Evolutionary conservation across 1,140 invertebrate genomes (phyloP).

Genomic region (Pseudomyrmex flavicornis): DNA sequence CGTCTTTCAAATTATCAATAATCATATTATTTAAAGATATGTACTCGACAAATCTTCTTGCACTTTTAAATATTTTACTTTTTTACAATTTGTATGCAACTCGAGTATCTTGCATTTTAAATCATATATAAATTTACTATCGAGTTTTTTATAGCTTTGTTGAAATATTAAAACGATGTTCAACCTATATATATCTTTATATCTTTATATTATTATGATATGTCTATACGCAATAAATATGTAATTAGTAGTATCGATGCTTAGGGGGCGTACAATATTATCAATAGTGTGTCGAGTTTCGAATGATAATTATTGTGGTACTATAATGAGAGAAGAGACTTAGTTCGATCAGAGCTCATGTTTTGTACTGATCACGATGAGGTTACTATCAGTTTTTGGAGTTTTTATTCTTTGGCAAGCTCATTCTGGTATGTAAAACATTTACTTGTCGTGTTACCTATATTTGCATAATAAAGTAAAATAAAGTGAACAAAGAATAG

Average conservation of each 20-base stretch:
- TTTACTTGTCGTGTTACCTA: no score
- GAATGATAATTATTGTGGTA: conserved; percentile 44
- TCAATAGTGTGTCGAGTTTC: conserved; percentile 61
- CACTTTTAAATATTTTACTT: no score
- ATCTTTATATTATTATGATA: no score
- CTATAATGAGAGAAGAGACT: conserved; percentile 23
- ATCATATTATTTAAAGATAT: background rate
- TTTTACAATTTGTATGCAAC: no score
- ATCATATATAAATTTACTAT: background rate
- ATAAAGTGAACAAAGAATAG: background rate
- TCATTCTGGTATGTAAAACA: conserved; percentile 56
- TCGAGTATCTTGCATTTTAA: background rate
- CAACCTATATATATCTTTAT: no score
- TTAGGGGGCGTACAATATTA: conserved; percentile 62
- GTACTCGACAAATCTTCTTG: background rate
- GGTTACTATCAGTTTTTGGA: conserved; percentile 48
- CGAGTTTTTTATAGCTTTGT: no score
- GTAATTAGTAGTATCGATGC: background rate
- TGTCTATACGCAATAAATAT: no score
- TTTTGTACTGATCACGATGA: conserved; percentile 61
- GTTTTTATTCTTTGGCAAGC: conserved; percentile 29
- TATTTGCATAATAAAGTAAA: background rate
- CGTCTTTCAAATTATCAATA: conserved; percentile 2
- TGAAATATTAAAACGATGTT: no score
- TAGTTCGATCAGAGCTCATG: conserved; percentile 60